Conservation (phyloP, 23 tunicate genomes). For the Trididemnum clinides region DNA sequence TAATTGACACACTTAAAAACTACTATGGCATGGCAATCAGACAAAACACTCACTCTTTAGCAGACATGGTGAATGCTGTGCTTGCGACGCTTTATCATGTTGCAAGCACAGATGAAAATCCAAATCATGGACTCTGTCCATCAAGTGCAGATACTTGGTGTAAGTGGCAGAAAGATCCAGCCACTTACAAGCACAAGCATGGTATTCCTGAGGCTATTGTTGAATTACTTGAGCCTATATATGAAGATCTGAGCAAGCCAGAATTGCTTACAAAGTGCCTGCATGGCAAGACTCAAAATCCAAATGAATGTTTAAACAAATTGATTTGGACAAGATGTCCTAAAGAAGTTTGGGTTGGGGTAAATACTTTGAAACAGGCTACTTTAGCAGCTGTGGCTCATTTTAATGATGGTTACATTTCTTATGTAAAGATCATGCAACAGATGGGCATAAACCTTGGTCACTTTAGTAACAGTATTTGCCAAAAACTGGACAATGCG, state of each 20-base stretch:
- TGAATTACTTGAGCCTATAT: neutral
- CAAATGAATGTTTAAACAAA: conserved; percentile 2
- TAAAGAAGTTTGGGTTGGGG: conserved; percentile 1
- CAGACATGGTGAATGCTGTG: conserved; percentile 9
- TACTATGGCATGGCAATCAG: neutral
- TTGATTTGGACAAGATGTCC: conserved; percentile 13
- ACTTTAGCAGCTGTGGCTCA: conserved; percentile 6
- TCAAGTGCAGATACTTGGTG: neutral
- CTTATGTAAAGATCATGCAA: neutral
- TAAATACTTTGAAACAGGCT: conserved; percentile 6
- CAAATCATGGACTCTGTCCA: conserved; percentile 1
- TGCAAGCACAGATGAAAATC: conserved; percentile 9
- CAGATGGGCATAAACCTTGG: neutral
- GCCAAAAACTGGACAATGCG: neutral
- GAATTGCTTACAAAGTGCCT: neutral
- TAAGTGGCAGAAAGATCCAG: conserved; percentile 13
- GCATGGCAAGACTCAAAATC: conserved; percentile 24
- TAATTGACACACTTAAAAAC: neutral
- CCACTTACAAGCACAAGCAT: neutral
- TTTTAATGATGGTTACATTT: conserved; percentile 11
- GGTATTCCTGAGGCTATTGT: conserved; percentile 7
- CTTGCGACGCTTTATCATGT: neutral
- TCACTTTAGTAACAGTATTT: neutral
- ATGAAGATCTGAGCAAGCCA: conserved; percentile 5
- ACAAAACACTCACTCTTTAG: neutral